Conservation (phyloP, 1,140 invertebrate species). For the Dinoponera quadriceps region DNA sequence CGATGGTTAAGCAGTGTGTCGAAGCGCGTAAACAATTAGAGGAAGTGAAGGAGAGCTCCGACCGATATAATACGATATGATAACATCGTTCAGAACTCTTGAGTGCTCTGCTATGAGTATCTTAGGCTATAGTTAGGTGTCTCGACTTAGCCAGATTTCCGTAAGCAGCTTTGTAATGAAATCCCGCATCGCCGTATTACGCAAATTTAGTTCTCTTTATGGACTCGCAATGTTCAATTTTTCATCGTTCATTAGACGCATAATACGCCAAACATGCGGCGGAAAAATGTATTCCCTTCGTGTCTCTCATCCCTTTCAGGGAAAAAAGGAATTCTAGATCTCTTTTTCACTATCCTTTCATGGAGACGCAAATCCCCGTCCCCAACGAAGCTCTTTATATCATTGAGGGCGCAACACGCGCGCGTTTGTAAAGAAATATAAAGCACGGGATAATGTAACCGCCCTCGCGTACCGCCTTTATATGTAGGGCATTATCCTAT, state of each 20-base stretch:
- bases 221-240: slow-evolving; percentile 43
- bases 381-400: background rate
- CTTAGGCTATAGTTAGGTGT: slow-evolving; percentile 46
- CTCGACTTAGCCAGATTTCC: slow-evolving; percentile 43
- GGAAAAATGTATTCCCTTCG: background rate
- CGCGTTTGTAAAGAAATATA: background rate
- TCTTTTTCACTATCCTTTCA: background rate
- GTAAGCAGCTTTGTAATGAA: slow-evolving; percentile 65
- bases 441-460: background rate
- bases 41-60: no score
- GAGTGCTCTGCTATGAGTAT: slow-evolving; percentile 16
- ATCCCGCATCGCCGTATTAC: background rate
- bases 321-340: slow-evolving; percentile 6
- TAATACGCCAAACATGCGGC: background rate
- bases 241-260: slow-evolving; percentile 22
- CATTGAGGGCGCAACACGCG: background rate
- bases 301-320: background rate
- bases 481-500: no score
- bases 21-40: slow-evolving; percentile 31
- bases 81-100: slow-evolving; percentile 44
- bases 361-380: background rate
- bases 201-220: slow-evolving; percentile 5
- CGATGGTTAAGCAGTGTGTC: slow-evolving; percentile 21
- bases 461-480: no score
- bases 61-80: slow-evolving; percentile 51